These are phyloP conservation scores for Galeopterus variegatus DNA, from an alignment of 2,113 vertebrate species.

Conservation along the genomic window DNA sequence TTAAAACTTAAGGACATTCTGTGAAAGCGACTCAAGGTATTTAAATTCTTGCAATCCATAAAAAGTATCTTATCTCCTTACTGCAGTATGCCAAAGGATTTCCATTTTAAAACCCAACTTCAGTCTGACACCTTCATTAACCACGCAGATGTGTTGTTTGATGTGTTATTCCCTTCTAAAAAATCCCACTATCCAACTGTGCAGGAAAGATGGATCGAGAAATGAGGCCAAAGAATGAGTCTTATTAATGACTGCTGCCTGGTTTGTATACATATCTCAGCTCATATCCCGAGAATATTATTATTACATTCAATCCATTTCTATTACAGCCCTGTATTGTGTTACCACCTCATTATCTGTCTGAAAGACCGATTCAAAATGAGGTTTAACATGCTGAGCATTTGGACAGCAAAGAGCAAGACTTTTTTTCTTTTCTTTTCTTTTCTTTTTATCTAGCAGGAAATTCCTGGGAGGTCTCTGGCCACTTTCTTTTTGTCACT, in stretches of 20 bases:
- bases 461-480: constrained; percentile 82
- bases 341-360: constrained; percentile 80
- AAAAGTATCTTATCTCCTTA: constrained; percentile 78
- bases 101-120: constrained; percentile 79
- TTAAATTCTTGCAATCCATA: constrained; percentile 78
- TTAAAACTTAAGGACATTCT: constrained; percentile 76
- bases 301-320: constrained; percentile 78
- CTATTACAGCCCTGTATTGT: constrained; percentile 70
- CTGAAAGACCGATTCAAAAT: constrained; percentile 76
- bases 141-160: constrained; percentile 83
- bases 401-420: constrained; percentile 76
- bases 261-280: constrained; percentile 74
- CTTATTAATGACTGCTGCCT: constrained; percentile 83
- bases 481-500: constrained; percentile 84
- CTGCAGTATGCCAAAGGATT: constrained; percentile 81
- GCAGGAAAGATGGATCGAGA: constrained; percentile 67
- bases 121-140: constrained; percentile 81
- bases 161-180: constrained; percentile 77
- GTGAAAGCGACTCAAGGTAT: constrained; percentile 76
- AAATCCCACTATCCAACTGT: constrained; percentile 72
- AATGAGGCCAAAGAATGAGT: constrained; percentile 74
- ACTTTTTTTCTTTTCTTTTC: constrained; percentile 44
- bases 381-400: constrained; percentile 80
- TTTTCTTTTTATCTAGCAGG: background rate
- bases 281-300: constrained; percentile 82